Conservation (phyloP, 2,113 vertebrate genomes). For the Oreocharis arfaki region DNA sequence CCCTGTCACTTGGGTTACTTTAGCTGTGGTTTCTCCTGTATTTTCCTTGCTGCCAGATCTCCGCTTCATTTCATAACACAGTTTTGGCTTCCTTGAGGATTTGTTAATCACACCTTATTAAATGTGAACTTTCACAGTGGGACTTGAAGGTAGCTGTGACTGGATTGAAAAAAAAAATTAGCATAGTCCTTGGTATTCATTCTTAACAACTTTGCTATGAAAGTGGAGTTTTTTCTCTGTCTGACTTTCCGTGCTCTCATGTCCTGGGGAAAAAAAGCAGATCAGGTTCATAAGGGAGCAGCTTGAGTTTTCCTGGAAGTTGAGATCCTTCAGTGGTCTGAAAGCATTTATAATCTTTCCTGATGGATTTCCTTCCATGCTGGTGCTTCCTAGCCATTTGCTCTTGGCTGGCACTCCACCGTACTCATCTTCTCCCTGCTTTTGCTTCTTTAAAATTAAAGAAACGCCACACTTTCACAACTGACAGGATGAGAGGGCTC, state of each 20-base stretch:
- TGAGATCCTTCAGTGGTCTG: background rate
- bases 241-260: background rate
- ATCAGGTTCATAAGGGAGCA: background rate
- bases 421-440: background rate
- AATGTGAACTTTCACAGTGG: conserved; percentile 58
- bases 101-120: conserved; percentile 61
- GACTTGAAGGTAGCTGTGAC: conserved; percentile 41
- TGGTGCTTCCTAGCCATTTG: background rate
- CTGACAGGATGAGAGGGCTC: background rate
- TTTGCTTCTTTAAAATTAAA: background rate
- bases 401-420: background rate
- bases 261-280: background rate
- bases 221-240: background rate
- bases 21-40: conserved; percentile 21
- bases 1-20: background rate
- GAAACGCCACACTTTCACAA: background rate
- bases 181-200: background rate
- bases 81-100: conserved; percentile 53
- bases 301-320: conserved; percentile 4
- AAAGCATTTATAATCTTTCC: background rate
- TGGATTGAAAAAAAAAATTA: background rate
- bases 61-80: conserved; percentile 13
- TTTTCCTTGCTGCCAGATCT: conserved; percentile 44
- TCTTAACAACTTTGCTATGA: background rate
- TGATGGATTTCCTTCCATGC: background rate